Evolutionary conservation across 1,140 invertebrate genomes (phyloP), one percentile per base, ranked within the genome.

Genomic region (Eurosta solidaginis): DNA sequence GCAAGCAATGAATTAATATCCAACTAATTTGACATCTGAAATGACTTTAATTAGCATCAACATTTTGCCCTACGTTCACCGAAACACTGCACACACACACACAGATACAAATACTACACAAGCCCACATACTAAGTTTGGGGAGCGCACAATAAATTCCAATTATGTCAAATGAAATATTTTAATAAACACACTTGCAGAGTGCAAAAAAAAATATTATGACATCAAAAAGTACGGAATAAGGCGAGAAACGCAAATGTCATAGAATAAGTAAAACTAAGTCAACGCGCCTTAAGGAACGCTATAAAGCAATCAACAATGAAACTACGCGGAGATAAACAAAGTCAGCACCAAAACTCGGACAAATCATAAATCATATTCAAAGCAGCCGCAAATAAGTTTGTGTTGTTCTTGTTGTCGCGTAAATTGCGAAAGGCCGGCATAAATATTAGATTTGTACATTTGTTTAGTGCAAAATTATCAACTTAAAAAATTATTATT

Each of bases 161-260:
- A 86, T 86, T 86, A 86, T 86, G 84, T 86, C 84, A 86, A 85
- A 83, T 86, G 82, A 86, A 84, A 86, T 85, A 85, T 83, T 86
- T 86, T 86, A 85, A 86, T 85, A 86, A 86, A 86, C 84, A 84
- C 50, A 73, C 25, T 63, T 40, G 59, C 22, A n/a, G 17, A 68
- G 40, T 20, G 33, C 22, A 12, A 40, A 68, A 68, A 40, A 20
- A 36, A 27, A 68, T n/a, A 68, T 40, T 40, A 68, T 68, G 59
- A 20, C 33, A 40, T 9, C 22, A 68, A 40, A 68, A 68, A 68
- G 22, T 40, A 27, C 29, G 22, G 59, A 40, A 40, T 40, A 42
- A 40, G 40, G 5, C n/a, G 27, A 22, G 17, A 27, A 17, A 52
- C 9, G 49, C 7, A 20, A 68, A 40, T 54, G 50, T 2, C 4